Conservation (phyloP, 2,888 invertebrate species). For the Lasioglossum villosulum region DNA sequence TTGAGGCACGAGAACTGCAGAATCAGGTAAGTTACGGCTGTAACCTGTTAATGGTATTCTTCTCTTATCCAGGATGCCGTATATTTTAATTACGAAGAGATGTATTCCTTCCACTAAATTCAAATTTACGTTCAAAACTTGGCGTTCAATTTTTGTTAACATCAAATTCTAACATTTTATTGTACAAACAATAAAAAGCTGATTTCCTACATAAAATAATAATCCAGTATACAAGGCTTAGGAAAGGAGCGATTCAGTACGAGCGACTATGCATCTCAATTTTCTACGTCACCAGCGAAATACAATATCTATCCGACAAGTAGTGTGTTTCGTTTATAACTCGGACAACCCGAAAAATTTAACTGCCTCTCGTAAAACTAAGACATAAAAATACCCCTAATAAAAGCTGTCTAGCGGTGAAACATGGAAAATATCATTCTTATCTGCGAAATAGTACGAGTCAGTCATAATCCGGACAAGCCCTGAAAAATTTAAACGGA, state of each 20-base stretch:
- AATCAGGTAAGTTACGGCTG: not conserved
- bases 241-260: too few species aligned
- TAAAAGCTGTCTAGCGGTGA: not conserved
- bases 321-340: not conserved
- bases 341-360: not conserved
- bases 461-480: not conserved
- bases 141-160: not conserved
- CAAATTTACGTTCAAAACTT: not conserved
- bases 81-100: not conserved
- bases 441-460: not conserved
- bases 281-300: too few species aligned
- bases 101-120: not conserved
- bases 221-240: too few species aligned
- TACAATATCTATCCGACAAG: too few species aligned
- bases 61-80: not conserved
- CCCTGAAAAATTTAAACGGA: not conserved
- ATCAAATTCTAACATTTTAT: not conserved
- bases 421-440: not conserved
- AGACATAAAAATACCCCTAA: not conserved
- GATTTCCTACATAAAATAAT: too few species aligned
- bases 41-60: not conserved
- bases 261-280: too few species aligned
- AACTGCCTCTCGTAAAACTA: not conserved
- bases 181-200: too few species aligned
- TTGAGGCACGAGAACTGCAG: not conserved